Base-by-base conservation (phyloP, 2,797 vertebrate species). In the Oreochromis grahami region DNA sequence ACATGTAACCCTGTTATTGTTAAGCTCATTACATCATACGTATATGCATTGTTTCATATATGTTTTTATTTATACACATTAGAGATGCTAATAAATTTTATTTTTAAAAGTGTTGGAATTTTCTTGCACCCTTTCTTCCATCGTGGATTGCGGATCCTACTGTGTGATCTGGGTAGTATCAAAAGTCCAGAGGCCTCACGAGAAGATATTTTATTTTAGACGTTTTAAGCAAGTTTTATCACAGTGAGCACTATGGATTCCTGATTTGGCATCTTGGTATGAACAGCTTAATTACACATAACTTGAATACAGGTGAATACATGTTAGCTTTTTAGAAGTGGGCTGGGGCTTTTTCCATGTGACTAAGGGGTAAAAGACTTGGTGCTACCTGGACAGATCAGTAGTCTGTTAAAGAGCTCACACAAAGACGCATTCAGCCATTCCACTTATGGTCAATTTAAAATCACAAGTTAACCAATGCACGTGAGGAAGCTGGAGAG, bases 61-160 rank as follows among this genome's bases (percentile, higher is more conserved):
- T 96, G 95, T 96, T 97, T 98, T 97, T 97, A 97, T 98, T 98
- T 98, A 97, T 97, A 97, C 97, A 98, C 97, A 94, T 96, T 96
- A 96, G 95, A 97, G 96, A 97, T 96, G 96, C 96, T 96, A 97
- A 97, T 98, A 97, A 97, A 97, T 97, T 97, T 97, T 97, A 98
- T 98, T 99, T 99, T 97, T 97, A 96, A 97, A 97, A 97, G 93
- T 97, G 97, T 90, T 91, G 76, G 77, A 92, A 21, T 84, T 81
- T 90, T 72, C 43, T 86, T 92, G 55, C 34, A 70, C 13, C 77
- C 77, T 15, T 79, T 32, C 34, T 63, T 90, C n/a, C 38, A 63
- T 84, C 82, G 34, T 58, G 43, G 41, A 2, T 21, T 12, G 21
- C 21, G 14, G 41, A 52, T 60, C 36, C 19, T 32, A n/a, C 45